These are phyloP conservation scores for Melanotus villosus DNA, from an alignment of 2,888 invertebrate species.

Conservation along the genomic window DNA sequence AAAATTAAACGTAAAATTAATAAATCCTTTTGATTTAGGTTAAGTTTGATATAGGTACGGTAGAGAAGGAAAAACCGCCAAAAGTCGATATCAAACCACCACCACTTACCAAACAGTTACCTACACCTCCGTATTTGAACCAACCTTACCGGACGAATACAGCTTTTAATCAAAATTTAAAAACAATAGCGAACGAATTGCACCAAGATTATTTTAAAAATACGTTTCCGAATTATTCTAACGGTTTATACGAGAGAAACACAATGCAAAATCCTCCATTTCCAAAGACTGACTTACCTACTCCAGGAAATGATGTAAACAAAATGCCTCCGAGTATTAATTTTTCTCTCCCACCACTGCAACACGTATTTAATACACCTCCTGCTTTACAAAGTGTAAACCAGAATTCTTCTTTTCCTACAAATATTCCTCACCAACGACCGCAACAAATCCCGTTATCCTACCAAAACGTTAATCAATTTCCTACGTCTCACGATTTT, in stretches of 20 bases:
- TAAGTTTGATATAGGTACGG: constrained; percentile 63
- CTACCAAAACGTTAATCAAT: constrained; percentile 35
- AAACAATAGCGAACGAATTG: constrained; percentile 24
- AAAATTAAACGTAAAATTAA: neutral
- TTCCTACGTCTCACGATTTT: constrained; percentile 37
- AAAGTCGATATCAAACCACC: constrained; percentile 45
- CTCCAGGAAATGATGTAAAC: constrained; percentile 40
- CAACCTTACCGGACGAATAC: constrained; percentile 47
- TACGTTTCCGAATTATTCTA: constrained; percentile 40
- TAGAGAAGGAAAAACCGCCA: constrained; percentile 57
- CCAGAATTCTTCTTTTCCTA: neutral
- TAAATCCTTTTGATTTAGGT: constrained; percentile 55
- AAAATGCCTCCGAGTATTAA: constrained; percentile 44
- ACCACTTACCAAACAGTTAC: constrained; percentile 37
- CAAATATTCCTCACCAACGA: constrained; percentile 28
- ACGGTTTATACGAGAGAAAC: constrained; percentile 40
- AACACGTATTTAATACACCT: constrained; percentile 32
- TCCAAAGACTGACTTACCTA: constrained; percentile 42
- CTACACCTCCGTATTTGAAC: constrained; percentile 46
- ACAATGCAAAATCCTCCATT: constrained; percentile 41
- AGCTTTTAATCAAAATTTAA: constrained; percentile 46
- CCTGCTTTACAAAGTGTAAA: constrained; percentile 28
- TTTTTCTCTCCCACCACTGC: constrained; percentile 46
- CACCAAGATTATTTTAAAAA: constrained; percentile 39
- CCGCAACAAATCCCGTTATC: constrained; percentile 26